Conservation (phyloP, 2,113 vertebrate species). For the Thryonomys swinderianus region DNA sequence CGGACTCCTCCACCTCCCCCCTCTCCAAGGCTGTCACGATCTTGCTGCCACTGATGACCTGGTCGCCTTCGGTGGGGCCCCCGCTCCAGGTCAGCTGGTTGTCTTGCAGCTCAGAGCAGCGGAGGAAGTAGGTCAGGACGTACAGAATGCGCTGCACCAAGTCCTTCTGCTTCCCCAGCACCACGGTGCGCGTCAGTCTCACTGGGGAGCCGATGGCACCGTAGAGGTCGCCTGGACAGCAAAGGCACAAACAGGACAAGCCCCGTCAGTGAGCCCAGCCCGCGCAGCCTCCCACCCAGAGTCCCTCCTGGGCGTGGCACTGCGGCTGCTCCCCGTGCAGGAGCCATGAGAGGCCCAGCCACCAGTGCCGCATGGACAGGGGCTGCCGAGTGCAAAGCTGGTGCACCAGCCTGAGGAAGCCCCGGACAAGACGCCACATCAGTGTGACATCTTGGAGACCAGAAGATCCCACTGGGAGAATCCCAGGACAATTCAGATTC, state of each 20-base stretch:
- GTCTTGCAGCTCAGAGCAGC: slow-evolving; percentile 94
- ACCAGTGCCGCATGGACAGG: rapidly evolving
- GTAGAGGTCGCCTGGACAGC: slow-evolving; percentile 89
- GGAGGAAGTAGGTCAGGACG: slow-evolving; percentile 91
- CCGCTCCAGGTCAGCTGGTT: slow-evolving; percentile 86
- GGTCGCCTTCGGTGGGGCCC: slow-evolving; percentile 80
- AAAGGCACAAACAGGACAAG: slow-evolving; percentile 2
- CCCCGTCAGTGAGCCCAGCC: not conserved
- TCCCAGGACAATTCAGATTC: not conserved
- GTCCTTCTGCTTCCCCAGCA: slow-evolving; percentile 91
- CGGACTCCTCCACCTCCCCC: slow-evolving; percentile 90
- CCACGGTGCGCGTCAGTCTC: slow-evolving; percentile 90
- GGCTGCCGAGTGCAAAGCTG: not conserved
- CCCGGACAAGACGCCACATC: not conserved
- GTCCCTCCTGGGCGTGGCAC: not conserved
- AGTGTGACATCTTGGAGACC: not conserved
- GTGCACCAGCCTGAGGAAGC: not conserved
- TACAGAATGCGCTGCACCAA: slow-evolving; percentile 90
- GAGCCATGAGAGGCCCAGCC: not conserved
- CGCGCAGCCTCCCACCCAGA: no score
- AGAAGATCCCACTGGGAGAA: not conserved
- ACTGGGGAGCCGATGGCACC: slow-evolving; percentile 93
- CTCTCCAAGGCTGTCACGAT: slow-evolving; percentile 89
- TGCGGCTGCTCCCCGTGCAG: not conserved
- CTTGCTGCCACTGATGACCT: slow-evolving; percentile 82